Conservation (phyloP, 2,797 vertebrate genomes). For the Enteromius afrohamiltoni region DNA sequence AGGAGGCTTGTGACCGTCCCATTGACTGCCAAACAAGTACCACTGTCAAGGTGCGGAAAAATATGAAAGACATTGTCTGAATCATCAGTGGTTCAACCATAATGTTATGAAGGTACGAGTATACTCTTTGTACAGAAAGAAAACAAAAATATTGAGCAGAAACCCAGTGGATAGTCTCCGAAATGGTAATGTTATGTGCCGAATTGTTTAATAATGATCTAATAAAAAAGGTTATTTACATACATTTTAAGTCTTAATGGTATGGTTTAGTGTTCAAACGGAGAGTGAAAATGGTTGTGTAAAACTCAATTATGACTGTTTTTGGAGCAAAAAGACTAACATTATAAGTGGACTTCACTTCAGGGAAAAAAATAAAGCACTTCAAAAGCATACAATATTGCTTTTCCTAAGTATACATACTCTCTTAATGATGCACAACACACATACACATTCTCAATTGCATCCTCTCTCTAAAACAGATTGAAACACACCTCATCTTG, state of each 20-base stretch:
- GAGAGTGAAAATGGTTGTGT: neutral
- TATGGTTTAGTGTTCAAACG: neutral
- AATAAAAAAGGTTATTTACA: neutral
- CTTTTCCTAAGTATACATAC: neutral
- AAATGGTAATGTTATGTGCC: no score
- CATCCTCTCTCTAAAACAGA: conserved; percentile 21
- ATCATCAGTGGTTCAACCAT: no score
- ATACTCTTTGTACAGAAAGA: no score
- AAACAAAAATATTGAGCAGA: no score
- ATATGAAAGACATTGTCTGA: no score
- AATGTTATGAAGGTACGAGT: no score
- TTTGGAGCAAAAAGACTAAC: neutral
- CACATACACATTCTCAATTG: neutral
- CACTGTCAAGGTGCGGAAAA: no score
- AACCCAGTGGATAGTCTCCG: no score
- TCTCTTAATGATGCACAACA: neutral
- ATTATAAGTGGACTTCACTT: neutral
- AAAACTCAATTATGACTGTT: neutral
- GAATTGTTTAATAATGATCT: no score
- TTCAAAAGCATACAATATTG: neutral
- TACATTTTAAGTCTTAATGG: neutral
- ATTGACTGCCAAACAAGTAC: no score
- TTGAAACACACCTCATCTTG: conserved; percentile 66
- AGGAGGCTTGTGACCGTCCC: no score
- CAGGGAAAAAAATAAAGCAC: neutral